Percentiles rank a stretch among this genome's conserved stretches.
Evolutionary conservation across 2,113 vertebrate genomes (phyloP).

Genomic region (Colius striatus): DNA sequence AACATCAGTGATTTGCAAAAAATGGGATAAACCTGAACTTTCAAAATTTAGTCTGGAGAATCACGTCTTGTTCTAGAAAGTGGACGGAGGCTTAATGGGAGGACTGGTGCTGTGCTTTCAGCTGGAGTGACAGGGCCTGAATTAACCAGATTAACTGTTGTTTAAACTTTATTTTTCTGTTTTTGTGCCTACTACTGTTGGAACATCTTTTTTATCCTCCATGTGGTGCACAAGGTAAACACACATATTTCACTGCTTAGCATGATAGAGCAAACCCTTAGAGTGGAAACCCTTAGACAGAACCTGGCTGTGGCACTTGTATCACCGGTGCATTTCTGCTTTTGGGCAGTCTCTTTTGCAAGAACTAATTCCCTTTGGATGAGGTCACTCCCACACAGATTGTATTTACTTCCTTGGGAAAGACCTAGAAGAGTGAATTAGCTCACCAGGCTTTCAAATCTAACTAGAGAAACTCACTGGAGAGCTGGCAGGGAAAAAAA

Average conservation of each 20-base stretch:
- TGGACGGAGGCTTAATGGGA: neutral
- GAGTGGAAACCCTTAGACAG: neutral
- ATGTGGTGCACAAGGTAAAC: neutral
- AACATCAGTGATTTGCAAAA: neutral
- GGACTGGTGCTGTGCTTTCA: neutral
- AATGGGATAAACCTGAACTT: neutral
- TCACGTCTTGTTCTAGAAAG: neutral
- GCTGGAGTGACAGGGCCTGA: neutral
- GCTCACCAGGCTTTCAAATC: neutral
- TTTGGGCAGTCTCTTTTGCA: neutral
- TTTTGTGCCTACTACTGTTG: neutral
- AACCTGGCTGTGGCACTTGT: neutral
- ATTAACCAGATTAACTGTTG: neutral
- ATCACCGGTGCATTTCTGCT: neutral
- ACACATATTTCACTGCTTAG: neutral
- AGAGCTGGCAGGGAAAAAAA: neutral
- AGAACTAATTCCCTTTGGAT: neutral
- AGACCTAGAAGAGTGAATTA: neutral
- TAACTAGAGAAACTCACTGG: neutral
- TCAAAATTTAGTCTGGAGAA: neutral
- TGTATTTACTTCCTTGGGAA: neutral
- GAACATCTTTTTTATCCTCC: neutral
- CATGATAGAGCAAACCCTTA: neutral
- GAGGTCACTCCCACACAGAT: neutral
- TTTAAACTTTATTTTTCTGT: neutral